Conservation (phyloP, 1,140 invertebrate genomes). For the Tyrophagus putrescentiae region DNA sequence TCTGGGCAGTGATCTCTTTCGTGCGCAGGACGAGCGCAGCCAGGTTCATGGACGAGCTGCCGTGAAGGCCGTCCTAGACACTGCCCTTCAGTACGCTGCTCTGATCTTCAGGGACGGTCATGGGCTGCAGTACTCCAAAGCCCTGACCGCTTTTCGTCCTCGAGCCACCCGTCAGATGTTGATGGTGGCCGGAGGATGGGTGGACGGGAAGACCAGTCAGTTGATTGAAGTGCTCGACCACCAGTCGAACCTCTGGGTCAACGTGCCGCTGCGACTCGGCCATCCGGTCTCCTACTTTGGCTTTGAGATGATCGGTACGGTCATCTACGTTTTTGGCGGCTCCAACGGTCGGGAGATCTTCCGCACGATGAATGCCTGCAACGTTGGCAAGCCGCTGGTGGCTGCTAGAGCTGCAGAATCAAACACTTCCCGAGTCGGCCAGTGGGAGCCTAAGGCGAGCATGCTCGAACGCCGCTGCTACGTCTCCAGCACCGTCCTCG, state of each 20-base stretch:
- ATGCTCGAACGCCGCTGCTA: conserved; percentile 23
- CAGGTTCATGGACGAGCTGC: not conserved
- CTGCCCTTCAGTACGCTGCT: not conserved
- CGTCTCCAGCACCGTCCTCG: conserved; percentile 47
- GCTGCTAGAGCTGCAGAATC: too few relatives aligned
- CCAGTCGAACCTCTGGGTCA: conserved; percentile 51
- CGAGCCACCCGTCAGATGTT: conserved; percentile 28
- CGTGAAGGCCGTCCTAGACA: not conserved
- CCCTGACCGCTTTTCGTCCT: not conserved
- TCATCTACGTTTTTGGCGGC: conserved; percentile 59
- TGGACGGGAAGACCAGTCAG: conserved; percentile 48
- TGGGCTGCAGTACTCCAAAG: not conserved
- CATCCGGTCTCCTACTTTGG: conserved; percentile 51
- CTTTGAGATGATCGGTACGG: conserved; percentile 45
- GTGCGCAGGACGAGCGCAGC: not conserved
- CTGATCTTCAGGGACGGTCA: not conserved
- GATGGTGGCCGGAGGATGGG: conserved; percentile 60
- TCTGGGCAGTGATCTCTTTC: not conserved
- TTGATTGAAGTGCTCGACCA: conserved; percentile 61
- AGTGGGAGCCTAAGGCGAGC: conserved; percentile 5
- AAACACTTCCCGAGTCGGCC: too few relatives aligned
- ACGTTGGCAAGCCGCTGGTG: conserved; percentile 38
- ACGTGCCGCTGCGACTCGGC: not conserved
- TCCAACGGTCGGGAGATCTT: conserved; percentile 54
- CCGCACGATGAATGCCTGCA: conserved; percentile 48